Conservation (phyloP, 2,797 vertebrate species). For the Rhinatrema bivittatum region DNA sequence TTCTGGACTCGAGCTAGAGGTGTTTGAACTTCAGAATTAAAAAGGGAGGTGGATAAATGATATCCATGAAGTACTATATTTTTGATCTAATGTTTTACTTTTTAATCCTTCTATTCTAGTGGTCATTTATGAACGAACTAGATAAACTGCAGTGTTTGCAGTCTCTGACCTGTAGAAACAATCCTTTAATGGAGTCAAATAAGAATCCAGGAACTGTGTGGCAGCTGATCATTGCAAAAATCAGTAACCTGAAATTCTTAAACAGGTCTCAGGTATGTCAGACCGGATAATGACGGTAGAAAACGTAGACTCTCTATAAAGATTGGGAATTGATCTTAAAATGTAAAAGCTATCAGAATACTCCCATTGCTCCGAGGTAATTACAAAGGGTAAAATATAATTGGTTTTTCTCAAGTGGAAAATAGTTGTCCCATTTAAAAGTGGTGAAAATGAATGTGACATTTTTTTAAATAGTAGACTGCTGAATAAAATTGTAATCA, state of each 20-base stretch:
- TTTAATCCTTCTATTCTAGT: slow-evolving; percentile 52
- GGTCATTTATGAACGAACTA: slow-evolving; percentile 77
- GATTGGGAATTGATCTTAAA: too few relatives aligned
- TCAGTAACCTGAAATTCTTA: slow-evolving; percentile 61
- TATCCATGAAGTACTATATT: not conserved
- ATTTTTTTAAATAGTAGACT: too few relatives aligned
- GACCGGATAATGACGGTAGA: not conserved
- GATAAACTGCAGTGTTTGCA: slow-evolving; percentile 66
- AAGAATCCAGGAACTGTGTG: slow-evolving; percentile 52
- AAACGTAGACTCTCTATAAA: not conserved
- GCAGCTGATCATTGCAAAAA: slow-evolving; percentile 78
- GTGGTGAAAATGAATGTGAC: too few relatives aligned
- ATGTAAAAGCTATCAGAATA: too few relatives aligned
- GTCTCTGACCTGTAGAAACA: slow-evolving; percentile 62
- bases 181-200: slow-evolving; percentile 59
- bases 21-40: too few relatives aligned
- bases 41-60: too few relatives aligned
- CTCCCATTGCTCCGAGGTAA: too few relatives aligned
- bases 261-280: slow-evolving; percentile 60
- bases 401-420: too few relatives aligned
- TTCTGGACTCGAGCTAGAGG: too few relatives aligned
- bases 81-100: not conserved
- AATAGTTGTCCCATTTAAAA: too few relatives aligned
- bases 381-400: not conserved
- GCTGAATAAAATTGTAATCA: too few relatives aligned